Evolutionary conservation across 2,113 vertebrate genomes (phyloP).

Genomic region (Coptodon rendalli): DNA sequence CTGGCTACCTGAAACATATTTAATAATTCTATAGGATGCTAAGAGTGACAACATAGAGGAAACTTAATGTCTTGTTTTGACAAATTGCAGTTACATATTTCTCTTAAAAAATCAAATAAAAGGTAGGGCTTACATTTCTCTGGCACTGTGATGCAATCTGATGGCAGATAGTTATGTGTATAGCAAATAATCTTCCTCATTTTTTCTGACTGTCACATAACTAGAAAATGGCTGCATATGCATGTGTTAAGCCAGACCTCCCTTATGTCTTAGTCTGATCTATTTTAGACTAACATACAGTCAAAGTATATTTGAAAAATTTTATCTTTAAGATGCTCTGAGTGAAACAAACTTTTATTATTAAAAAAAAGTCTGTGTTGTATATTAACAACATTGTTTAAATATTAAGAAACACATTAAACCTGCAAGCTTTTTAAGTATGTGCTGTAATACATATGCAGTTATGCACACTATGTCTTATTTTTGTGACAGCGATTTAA

Average conservation of each 20-base stretch:
- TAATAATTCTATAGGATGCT: not conserved
- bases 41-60: not conserved
- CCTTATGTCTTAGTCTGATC: not conserved
- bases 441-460: not conserved
- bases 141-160: not conserved
- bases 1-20: not conserved
- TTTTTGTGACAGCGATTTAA: not conserved
- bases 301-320: not conserved
- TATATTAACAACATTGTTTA: not conserved
- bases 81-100: not conserved
- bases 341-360: not conserved
- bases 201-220: not conserved
- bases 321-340: not conserved
- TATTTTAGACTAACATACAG: not conserved
- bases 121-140: not conserved
- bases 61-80: not conserved
- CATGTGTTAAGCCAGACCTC: not conserved
- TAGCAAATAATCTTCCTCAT: not conserved
- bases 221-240: not conserved
- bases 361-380: not conserved
- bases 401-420: not conserved
- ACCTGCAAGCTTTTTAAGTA: not conserved
- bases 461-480: not conserved
- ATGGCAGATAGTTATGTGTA: not conserved
- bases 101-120: not conserved